Conservation (phyloP, 2,888 invertebrate genomes). For the Lymantria dispar region DNA sequence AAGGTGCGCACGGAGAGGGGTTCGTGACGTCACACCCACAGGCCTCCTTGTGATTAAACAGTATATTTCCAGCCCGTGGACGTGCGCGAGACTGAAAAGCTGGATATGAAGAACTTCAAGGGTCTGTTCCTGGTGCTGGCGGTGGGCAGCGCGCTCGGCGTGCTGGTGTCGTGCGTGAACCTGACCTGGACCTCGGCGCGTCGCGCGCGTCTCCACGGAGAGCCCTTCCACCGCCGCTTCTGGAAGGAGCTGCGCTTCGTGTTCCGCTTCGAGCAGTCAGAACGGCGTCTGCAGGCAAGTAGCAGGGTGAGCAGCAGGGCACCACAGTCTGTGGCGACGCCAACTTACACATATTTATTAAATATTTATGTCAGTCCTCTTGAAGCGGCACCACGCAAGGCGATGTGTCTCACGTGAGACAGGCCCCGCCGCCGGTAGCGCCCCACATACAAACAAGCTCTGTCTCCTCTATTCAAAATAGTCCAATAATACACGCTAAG, state of each 20-base stretch:
- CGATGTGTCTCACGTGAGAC: too few species aligned
- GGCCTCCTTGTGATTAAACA: not conserved
- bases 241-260: conserved; percentile 67
- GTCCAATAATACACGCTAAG: too few species aligned
- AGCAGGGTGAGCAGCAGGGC: too few species aligned
- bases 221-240: conserved; percentile 46
- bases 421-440: too few species aligned
- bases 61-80: conserved; percentile 46
- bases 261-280: conserved; percentile 62
- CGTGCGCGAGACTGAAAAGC: conserved; percentile 58
- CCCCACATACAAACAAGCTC: too few species aligned
- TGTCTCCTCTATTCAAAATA: too few species aligned
- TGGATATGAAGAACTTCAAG: conserved; percentile 88
- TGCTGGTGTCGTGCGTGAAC: conserved; percentile 86
- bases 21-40: too few species aligned
- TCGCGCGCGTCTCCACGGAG: conserved; percentile 38
- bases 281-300: conserved; percentile 63
- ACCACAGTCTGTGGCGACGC: too few species aligned
- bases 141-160: conserved; percentile 85
- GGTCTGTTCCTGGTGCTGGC: conserved; percentile 91
- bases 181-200: conserved; percentile 54
- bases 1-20: conserved; percentile 68
- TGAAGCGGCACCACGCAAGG: too few species aligned
- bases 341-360: too few species aligned
- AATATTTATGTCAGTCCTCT: too few species aligned